phyloP scores from a whole-genome alignment of 2,888 invertebrate genomes.

The Entomobrya multifasciata region DNA sequence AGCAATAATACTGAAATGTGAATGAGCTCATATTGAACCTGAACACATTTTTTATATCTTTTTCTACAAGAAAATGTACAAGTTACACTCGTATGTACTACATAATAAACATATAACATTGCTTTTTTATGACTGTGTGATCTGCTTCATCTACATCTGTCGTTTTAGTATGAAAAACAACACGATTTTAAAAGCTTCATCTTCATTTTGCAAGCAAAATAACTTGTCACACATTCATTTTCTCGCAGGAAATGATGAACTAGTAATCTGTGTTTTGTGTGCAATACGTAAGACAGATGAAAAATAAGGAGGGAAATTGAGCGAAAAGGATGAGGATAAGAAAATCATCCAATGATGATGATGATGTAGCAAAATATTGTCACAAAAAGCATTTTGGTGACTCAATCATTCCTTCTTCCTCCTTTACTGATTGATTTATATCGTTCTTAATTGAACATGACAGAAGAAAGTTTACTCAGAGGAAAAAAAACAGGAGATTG shows the following conservation, averaged over 20 bases:
- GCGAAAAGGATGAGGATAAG: background rate
- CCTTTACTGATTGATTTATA: slow-evolving; percentile 60
- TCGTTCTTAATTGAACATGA: slow-evolving; percentile 58
- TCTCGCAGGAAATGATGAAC: background rate
- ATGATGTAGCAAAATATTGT: slow-evolving; percentile 44
- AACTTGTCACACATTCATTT: background rate
- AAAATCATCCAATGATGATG: background rate
- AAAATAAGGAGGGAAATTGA: no score
- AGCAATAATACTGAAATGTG: slow-evolving; percentile 37
- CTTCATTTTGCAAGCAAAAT: slow-evolving; percentile 10
- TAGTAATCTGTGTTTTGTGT: slow-evolving; percentile 25
- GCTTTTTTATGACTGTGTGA: slow-evolving; percentile 35
- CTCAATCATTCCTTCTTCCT: slow-evolving; percentile 55
- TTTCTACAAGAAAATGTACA: background rate
- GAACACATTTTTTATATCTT: slow-evolving; percentile 6
- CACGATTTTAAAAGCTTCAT: slow-evolving; percentile 1
- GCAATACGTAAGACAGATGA: no score
- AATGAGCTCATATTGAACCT: slow-evolving; percentile 48
- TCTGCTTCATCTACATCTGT: slow-evolving; percentile 1
- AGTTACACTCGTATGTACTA: background rate
- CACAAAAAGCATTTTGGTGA: slow-evolving; percentile 49
- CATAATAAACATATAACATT: slow-evolving; percentile 17
- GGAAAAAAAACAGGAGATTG: slow-evolving; percentile 11
- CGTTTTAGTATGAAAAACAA: slow-evolving; percentile 23
- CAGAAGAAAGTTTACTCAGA: slow-evolving; percentile 21